Evolutionary conservation across 1,140 invertebrate species (phyloP).

Genomic region (Helicoverpa armigera): DNA sequence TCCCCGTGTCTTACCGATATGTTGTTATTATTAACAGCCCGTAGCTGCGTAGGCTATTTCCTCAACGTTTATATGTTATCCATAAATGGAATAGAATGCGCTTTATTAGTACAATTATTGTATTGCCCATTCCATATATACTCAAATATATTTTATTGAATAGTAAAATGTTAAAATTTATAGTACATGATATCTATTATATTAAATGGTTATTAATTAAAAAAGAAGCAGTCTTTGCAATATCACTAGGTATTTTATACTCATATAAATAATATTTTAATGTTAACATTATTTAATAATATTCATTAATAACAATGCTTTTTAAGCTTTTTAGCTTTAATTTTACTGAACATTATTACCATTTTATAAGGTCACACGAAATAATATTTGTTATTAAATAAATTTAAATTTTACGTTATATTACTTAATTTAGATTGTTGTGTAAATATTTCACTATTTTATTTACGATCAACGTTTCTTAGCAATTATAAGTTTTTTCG

Average conservation of each 20-base stretch:
- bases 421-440: constrained; percentile 74
- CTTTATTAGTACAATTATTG: constrained; percentile 38
- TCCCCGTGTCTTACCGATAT: constrained; percentile 17
- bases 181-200: constrained; percentile 24
- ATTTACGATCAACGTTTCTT: constrained; percentile 70
- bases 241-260: constrained; percentile 58
- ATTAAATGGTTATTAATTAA: constrained; percentile 29
- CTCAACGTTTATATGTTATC: constrained; percentile 29
- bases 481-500: constrained; percentile 62
- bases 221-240: constrained; percentile 59
- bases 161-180: constrained; percentile 30
- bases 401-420: constrained; percentile 75
- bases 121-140: constrained; percentile 36
- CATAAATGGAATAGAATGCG: constrained; percentile 28
- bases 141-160: constrained; percentile 23
- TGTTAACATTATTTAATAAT: constrained; percentile 57
- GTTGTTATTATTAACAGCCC: constrained; percentile 14
- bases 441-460: constrained; percentile 80
- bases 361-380: constrained; percentile 67
- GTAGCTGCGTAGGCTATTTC: constrained; percentile 31
- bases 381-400: constrained; percentile 73
- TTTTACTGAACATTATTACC: constrained; percentile 63
- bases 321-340: constrained; percentile 72
- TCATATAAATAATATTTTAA: constrained; percentile 64
- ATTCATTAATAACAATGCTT: constrained; percentile 58